A percentile compares a stretch with the other conserved stretches of the same genome.
Conservation (phyloP, 1,140 invertebrate species). For the Lethrus apterus region DNA sequence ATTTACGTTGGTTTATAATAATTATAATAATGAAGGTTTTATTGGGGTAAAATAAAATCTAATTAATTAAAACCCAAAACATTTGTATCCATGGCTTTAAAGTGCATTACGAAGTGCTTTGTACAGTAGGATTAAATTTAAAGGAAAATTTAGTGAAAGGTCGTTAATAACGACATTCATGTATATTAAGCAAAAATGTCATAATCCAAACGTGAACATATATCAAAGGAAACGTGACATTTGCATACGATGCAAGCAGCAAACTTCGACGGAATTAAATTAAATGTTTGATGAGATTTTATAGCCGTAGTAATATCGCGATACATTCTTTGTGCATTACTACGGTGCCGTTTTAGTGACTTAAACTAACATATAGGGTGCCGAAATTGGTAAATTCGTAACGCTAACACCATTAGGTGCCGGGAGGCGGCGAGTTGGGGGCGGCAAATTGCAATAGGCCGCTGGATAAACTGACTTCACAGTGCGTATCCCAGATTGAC, state of each 20-base stretch:
- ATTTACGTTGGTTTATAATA: too few relatives aligned
- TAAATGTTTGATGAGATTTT: conserved; percentile 33
- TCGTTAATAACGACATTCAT: too few relatives aligned
- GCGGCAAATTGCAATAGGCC: conserved; percentile 38
- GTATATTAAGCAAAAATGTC: too few relatives aligned
- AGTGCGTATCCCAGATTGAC: conserved; percentile 43
- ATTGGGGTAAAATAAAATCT: too few relatives aligned
- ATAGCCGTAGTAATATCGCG: conserved; percentile 19
- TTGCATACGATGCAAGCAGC: conserved; percentile 12
- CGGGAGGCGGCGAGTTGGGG: conserved; percentile 8
- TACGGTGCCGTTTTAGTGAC: conserved; percentile 18
- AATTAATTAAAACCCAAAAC: too few relatives aligned
- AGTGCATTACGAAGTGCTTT: too few relatives aligned
- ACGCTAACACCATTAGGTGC: conserved; percentile 41
- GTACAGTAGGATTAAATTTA: too few relatives aligned
- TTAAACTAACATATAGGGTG: conserved; percentile 39
- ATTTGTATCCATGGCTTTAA: too few relatives aligned
- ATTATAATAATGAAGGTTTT: too few relatives aligned
- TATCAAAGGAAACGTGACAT: too few relatives aligned
- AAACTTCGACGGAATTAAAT: conserved; percentile 33
- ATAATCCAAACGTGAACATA: too few relatives aligned
- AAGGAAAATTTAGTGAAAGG: too few relatives aligned
- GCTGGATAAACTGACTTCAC: conserved; percentile 39
- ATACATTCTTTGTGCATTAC: conserved; percentile 38
- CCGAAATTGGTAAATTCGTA: conserved; percentile 43